Conservation (phyloP, 1,140 invertebrate species). For the Uloborus diversus region DNA sequence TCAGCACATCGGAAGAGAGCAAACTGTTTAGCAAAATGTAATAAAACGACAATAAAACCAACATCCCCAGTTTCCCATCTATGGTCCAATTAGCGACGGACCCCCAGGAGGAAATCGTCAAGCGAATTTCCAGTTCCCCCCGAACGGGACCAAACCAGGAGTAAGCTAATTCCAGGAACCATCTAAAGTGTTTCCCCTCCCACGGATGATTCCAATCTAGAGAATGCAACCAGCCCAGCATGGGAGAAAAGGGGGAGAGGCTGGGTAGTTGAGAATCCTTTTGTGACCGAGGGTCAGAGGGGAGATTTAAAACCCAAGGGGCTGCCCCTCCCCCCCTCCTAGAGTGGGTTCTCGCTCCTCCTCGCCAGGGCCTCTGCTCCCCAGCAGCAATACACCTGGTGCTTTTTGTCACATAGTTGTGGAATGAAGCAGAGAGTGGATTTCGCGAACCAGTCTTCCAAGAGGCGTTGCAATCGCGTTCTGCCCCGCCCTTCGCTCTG, state of each 20-base stretch:
- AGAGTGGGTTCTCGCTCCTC: neutral
- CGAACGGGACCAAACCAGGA: neutral
- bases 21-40: too few species aligned
- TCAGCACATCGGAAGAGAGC: too few species aligned
- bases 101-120: too few species aligned
- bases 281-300: neutral
- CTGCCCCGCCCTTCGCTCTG: too few species aligned
- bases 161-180: neutral
- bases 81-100: neutral
- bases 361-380: neutral
- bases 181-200: neutral
- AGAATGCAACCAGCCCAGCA: neutral
- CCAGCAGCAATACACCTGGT: constrained; percentile 14
- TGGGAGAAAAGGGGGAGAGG: neutral
- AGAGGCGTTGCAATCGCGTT: too few species aligned
- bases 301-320: constrained; percentile 35
- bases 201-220: neutral
- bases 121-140: neutral
- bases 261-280: neutral
- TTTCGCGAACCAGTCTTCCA: too few species aligned
- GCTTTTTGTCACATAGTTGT: constrained; percentile 11
- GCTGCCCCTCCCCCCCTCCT: neutral
- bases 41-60: too few species aligned
- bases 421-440: neutral
- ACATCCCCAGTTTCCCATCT: neutral